phyloP scores from a whole-genome alignment of 1,140 invertebrate genomes.

The Drosophila paulistorum region DNA sequence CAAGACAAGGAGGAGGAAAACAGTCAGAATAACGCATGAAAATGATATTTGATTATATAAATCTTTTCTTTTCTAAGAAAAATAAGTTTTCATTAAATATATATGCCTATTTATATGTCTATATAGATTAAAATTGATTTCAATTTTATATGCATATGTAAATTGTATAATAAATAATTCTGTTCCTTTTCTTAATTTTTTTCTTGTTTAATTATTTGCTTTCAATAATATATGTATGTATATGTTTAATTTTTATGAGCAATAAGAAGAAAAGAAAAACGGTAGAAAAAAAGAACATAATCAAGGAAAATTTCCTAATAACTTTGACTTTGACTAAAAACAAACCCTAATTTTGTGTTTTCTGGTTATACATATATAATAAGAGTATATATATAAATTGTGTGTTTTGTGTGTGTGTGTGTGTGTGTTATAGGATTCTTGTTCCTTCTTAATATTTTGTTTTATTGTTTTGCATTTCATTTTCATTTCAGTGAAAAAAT shows the following conservation, averaged over 20 bases:
- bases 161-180: constrained; percentile 1
- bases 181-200: background rate
- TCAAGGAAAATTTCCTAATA: background rate
- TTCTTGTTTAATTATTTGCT: background rate
- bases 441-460: background rate
- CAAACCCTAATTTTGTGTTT: background rate
- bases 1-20: background rate
- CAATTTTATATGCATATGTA: background rate
- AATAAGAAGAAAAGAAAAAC: constrained; percentile 6
- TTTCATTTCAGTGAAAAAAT: background rate
- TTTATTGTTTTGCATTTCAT: background rate
- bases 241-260: background rate
- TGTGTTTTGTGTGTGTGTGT: constrained; percentile 11
- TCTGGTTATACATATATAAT: constrained; percentile 3
- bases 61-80: background rate
- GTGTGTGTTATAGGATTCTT: background rate
- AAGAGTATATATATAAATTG: background rate
- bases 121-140: constrained; percentile 8
- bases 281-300: background rate
- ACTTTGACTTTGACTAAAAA: constrained; percentile 1
- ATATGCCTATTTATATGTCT: background rate
- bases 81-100: background rate
- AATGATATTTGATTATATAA: background rate
- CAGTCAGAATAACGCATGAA: constrained; percentile 12
- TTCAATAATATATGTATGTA: background rate